A percentile compares a stretch with the other conserved stretches of the same genome.
Evolutionary conservation across 2,888 invertebrate species (phyloP).

Genomic region (Eupithecia vulgata): DNA sequence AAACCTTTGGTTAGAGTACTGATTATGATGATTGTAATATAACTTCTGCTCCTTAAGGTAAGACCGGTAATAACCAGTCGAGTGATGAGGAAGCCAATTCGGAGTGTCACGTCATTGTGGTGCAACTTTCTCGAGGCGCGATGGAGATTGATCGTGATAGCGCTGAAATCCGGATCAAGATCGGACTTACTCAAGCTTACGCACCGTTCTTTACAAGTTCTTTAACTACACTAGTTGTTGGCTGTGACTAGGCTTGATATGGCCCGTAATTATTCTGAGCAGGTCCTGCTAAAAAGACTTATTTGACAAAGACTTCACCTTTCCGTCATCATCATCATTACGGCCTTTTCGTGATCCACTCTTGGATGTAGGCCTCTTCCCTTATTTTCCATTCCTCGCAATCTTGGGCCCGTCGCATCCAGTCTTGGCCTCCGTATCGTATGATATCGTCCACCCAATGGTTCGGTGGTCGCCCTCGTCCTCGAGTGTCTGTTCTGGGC

Average conservation of each 20-base stretch:
- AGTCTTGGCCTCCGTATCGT: too few relatives aligned
- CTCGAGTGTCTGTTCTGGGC: too few relatives aligned
- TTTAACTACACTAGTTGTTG: neutral
- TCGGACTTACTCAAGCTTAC: conserved; percentile 45
- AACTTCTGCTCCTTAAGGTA: neutral
- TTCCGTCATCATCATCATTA: too few relatives aligned
- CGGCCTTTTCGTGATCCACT: too few relatives aligned
- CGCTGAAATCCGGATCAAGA: conserved; percentile 64
- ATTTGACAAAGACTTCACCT: neutral
- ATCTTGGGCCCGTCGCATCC: too few relatives aligned
- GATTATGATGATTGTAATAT: neutral
- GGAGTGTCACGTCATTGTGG: conserved; percentile 47
- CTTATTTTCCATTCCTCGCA: too few relatives aligned
- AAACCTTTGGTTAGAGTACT: neutral
- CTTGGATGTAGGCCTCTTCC: too few relatives aligned
- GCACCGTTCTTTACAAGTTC: conserved; percentile 25
- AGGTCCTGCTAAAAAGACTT: neutral
- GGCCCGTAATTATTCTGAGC: neutral
- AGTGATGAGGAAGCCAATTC: conserved; percentile 18
- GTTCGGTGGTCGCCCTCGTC: too few relatives aligned
- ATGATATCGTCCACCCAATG: too few relatives aligned
- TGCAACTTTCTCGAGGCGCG: conserved; percentile 55
- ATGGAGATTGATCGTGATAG: conserved; percentile 65
- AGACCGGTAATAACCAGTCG: conserved; percentile 12
- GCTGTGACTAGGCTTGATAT: neutral